Base-by-base conservation (phyloP, 2,113 vertebrate species). In the Solea senegalensis region DNA sequence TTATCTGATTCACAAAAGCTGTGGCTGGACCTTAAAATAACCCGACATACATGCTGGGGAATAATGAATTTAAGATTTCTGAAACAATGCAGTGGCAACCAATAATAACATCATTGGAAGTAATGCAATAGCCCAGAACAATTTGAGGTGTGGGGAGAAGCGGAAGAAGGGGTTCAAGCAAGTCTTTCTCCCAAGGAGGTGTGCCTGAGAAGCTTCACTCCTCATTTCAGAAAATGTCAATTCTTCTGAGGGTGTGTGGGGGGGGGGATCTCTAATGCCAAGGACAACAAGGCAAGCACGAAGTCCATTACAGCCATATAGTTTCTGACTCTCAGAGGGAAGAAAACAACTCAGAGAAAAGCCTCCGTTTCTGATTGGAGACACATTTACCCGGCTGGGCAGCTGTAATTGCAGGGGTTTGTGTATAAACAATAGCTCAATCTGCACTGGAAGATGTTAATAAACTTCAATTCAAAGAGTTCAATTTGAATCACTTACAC, bases 401-500 rank as follows among this genome's bases (percentile, higher is more conserved):
- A 57, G 34, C 50, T 60, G 2, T 53, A 65, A 80, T 39, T 67
- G 53, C 4, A 1, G 1, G 8, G 3, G 34, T 59, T 62, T 69
- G 39, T 8, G 0, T 52, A 43, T 16, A 49, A 44, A 55, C 58
- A 26, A 5, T 50, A 5, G 56, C 69, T 56, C 9, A 66, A 72
- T 65, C 6, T 12, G 16, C 1, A 60, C 26, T 57, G n/a, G 43
- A 55, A 40, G 65, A n/a, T 44, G 40, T 43, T 26, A 26, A 2
- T 13, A 28, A 11, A 12, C 11, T 11, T 8, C 13, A 45, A 34
- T 34, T 34, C 1, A 55, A 11, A 10, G 1, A 6, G 9, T 16
- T n/a, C 15, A 2, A 27, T 67, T 72, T 34, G 21, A 52, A 45
- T 59, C 66, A 94, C 96, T 94, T 70, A 98, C 95, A 14, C 54